Base-by-base conservation (phyloP, 2,797 vertebrate species). In the Mus caroli region DNA sequence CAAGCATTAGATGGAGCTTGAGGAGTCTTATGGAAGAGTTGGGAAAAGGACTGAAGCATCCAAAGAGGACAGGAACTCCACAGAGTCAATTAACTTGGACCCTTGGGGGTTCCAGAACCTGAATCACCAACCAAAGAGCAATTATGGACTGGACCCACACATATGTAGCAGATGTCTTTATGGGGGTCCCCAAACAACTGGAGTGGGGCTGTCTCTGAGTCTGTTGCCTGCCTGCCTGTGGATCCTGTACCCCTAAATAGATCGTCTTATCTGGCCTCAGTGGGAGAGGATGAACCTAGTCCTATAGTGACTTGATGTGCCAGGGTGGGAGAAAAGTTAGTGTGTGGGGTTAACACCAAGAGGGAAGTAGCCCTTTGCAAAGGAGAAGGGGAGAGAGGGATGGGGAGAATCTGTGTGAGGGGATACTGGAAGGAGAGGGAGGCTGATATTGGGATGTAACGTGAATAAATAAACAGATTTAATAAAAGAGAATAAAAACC, bases 111-210 rank as follows among this genome's bases (percentile, higher is more conserved):
- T n/a, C 67, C 15, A 71, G 67, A 71, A 37, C 7, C 17, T n/a
- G 7, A 71, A 71, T 37, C 67, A 71, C 34, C 67, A 71, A 71
- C 67, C 34, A 71, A 69, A 20, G 34, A 20, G 17, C 34, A 71
- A 20, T 20, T 9, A 37, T 15, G 1, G 6, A 34, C 67, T 69
- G 34, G 67, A n/a, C 15, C 17, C 67, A 19, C n/a, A 71, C 67
- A 19, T 69, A 69, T 20, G 17, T 69, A n/a, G 15, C 17, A 37
- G 67, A 69, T n/a, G 15, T 71, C 17, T 19, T n/a, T 71, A 37
- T 71, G 8, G 0, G 1, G 34, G 67, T 71, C 1, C 17, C 34
- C 3, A 8, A 71, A n/a, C 15, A 69, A n/a, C 67, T 37, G 15
- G 34, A 71, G 17, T 8, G 8, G 7, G 17, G 7, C 7, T n/a